Conservation (phyloP, 1,140 invertebrate species). For the Meloidogyne floridensis region DNA sequence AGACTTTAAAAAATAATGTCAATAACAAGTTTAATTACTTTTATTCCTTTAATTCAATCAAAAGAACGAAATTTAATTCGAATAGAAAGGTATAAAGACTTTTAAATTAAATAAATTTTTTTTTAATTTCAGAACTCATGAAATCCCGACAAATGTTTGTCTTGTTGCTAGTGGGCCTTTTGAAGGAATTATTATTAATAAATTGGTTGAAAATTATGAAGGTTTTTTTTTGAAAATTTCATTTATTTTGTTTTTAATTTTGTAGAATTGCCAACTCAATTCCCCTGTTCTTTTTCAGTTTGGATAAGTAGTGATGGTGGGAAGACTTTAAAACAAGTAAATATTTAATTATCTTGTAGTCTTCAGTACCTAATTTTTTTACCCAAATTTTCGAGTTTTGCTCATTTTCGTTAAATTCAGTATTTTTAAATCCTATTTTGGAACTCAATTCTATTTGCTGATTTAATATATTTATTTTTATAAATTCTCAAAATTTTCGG, state of each 20-base stretch:
- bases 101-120: neutral
- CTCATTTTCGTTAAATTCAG: too few relatives aligned
- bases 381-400: too few relatives aligned
- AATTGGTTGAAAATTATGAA: slow-evolving; percentile 36
- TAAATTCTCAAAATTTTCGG: too few relatives aligned
- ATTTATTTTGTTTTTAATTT: neutral
- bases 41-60: slow-evolving; percentile 30
- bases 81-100: slow-evolving; percentile 21
- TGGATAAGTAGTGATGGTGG: slow-evolving; percentile 38
- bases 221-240: slow-evolving; percentile 14
- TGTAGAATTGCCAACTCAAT: slow-evolving; percentile 4
- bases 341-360: neutral
- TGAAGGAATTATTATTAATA: slow-evolving; percentile 44
- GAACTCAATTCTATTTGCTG: too few relatives aligned
- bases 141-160: slow-evolving; percentile 29
- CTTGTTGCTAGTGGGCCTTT: slow-evolving; percentile 37
- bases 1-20: neutral
- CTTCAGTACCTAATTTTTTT: too few relatives aligned
- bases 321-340: slow-evolving; percentile 31
- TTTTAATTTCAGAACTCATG: slow-evolving; percentile 30
- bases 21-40: slow-evolving; percentile 2
- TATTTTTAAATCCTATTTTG: too few relatives aligned
- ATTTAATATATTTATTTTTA: too few relatives aligned
- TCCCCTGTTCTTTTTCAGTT: slow-evolving; percentile 37
- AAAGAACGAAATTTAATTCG: slow-evolving; percentile 31